These are phyloP conservation scores for Nephrotoma flavescens DNA, from an alignment of 2,888 invertebrate species.

Conservation along the genomic window DNA sequence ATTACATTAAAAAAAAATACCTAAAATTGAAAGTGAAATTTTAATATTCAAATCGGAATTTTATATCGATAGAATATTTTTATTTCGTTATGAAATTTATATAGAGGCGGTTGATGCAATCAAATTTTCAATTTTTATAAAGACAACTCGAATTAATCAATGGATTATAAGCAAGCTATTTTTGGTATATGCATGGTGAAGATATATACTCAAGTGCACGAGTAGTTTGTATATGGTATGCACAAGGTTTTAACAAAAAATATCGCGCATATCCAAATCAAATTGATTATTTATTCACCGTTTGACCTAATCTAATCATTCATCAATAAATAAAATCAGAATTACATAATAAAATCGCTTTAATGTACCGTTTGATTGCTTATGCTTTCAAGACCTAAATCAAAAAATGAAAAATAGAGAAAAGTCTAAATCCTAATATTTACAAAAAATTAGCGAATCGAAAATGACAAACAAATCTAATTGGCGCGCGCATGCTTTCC, in stretches of 20 bases:
- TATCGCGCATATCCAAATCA: background rate
- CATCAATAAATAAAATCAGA: background rate
- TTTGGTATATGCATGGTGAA: background rate
- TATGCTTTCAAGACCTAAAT: background rate
- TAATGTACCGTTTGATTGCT: background rate
- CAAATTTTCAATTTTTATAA: background rate
- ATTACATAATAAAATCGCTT: background rate
- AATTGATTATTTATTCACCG: background rate
- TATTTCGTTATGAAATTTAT: background rate
- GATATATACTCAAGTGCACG: background rate
- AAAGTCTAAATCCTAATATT: background rate
- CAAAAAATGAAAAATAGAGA: background rate
- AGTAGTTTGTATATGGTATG: background rate
- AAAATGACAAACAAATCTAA: background rate
- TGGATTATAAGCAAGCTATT: background rate
- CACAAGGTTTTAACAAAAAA: background rate
- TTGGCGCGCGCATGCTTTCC: background rate
- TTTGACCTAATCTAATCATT: background rate
- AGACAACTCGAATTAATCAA: background rate
- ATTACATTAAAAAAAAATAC: background rate
- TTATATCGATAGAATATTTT: background rate
- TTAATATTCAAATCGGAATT: background rate
- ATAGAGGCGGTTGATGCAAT: background rate
- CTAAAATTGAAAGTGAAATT: background rate
- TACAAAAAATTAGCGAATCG: background rate